phyloP scores from a whole-genome alignment of 64 coral and sea anemone genomes.

The Montipora foliosa region DNA sequence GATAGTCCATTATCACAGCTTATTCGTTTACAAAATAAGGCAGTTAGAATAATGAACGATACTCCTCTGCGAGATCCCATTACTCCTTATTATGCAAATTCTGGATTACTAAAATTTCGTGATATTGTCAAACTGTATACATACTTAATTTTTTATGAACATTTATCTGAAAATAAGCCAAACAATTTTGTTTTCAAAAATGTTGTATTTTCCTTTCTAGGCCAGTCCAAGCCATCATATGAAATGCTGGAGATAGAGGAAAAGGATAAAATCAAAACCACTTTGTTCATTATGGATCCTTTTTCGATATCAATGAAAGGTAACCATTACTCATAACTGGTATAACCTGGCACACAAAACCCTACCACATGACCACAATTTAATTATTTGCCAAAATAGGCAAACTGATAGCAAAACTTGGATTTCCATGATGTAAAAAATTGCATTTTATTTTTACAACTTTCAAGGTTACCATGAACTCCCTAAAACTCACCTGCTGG shows the following conservation, averaged over 20 bases:
- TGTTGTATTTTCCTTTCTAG: not conserved
- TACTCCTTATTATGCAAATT: no score
- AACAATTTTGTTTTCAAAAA: not conserved
- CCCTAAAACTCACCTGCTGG: not conserved
- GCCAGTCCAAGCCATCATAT: not conserved
- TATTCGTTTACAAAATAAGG: no score
- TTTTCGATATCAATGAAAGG: not conserved
- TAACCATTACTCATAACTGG: not conserved
- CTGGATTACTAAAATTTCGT: no score
- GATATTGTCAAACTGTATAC: no score
- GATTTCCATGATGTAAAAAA: slow-evolving; percentile 7
- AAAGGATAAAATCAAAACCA: slow-evolving; percentile 1
- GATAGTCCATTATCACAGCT: no score
- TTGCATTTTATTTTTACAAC: not conserved
- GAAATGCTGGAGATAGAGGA: not conserved
- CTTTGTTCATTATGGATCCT: not conserved
- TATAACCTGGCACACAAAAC: slow-evolving; percentile 4
- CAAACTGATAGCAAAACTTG: not conserved
- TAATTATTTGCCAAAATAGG: not conserved
- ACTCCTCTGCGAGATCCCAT: no score
- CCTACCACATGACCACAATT: not conserved
- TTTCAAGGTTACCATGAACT: slow-evolving; percentile 1
- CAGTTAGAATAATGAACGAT: no score
- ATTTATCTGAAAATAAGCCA: no score
- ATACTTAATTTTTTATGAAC: no score